Evolutionary conservation across 2,797 vertebrate genomes (phyloP).

Genomic region (Chiloscyllium punctatum): DNA sequence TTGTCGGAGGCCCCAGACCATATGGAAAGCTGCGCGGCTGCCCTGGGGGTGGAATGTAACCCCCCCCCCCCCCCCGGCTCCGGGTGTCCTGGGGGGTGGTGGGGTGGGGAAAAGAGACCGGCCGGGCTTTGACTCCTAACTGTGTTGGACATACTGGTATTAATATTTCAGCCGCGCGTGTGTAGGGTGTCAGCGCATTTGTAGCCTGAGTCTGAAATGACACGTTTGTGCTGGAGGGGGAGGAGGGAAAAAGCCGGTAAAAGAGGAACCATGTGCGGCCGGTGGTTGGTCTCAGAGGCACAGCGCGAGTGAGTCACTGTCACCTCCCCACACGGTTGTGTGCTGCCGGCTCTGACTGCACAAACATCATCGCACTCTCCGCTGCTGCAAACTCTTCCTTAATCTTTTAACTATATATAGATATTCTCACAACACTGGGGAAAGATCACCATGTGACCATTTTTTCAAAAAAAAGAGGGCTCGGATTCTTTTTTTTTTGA

Average conservation of each 20-base stretch:
- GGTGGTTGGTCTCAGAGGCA: neutral
- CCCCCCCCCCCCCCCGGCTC: neutral
- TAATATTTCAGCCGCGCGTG: neutral
- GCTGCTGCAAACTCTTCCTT: neutral
- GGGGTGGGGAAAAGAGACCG: neutral
- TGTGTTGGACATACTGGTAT: neutral
- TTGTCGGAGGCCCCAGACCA: neutral
- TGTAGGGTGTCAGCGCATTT: neutral
- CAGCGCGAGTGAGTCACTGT: slow-evolving; percentile 39
- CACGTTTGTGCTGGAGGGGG: slow-evolving; percentile 18
- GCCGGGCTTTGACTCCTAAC: neutral
- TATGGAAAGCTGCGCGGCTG: neutral
- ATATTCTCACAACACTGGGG: neutral
- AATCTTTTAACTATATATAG: slow-evolving; percentile 25
- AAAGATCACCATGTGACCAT: neutral
- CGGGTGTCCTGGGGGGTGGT: no score
- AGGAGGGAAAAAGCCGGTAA: slow-evolving; percentile 11
- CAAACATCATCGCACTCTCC: neutral
- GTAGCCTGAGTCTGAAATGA: slow-evolving; percentile 1
- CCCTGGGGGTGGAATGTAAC: neutral
- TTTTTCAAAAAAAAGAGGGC: neutral
- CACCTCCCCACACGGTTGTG: slow-evolving; percentile 41
- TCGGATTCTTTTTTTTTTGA: neutral
- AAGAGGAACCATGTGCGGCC: slow-evolving; percentile 29
- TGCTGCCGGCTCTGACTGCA: neutral